Evolutionary conservation across 2,888 invertebrate genomes (phyloP).

Genomic region (Zaprionus obscuricornis): DNA sequence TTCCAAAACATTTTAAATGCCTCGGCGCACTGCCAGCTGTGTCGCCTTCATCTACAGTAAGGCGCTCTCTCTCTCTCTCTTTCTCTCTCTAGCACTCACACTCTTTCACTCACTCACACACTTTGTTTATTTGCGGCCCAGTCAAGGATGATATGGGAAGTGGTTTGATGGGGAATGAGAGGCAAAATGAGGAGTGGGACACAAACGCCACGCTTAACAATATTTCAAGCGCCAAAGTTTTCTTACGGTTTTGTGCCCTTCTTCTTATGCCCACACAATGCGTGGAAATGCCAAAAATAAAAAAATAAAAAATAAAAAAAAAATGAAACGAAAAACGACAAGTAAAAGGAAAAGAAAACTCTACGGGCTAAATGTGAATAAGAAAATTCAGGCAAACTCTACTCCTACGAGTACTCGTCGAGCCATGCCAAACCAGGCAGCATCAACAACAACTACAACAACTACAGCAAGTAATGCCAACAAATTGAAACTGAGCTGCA

Average conservation of each 20-base stretch:
- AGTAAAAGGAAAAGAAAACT: conserved; percentile 49
- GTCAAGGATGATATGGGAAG: neutral
- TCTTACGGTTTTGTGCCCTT: conserved; percentile 42
- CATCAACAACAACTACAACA: no score
- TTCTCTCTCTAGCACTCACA: neutral
- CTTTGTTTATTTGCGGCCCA: conserved; percentile 39
- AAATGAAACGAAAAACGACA: conserved; percentile 18
- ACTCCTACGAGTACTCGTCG: conserved; percentile 21
- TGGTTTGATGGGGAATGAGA: neutral
- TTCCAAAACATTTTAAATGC: conserved; percentile 55
- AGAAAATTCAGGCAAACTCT: conserved; percentile 40
- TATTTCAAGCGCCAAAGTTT: conserved; percentile 72
- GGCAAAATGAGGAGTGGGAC: neutral
- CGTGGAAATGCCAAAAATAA: no score
- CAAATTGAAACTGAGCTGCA: conserved; percentile 14
- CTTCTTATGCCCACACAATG: conserved; percentile 51
- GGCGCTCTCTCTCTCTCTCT: neutral
- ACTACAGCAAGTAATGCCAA: conserved; percentile 13
- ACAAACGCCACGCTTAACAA: conserved; percentile 56
- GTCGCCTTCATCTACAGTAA: conserved; percentile 29
- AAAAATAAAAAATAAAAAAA: conserved; percentile 14
- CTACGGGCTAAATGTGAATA: conserved; percentile 55
- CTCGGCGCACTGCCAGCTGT: conserved; percentile 58
- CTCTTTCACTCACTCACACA: no score
- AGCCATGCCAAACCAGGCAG: conserved; percentile 23